Evolutionary conservation across 2,888 invertebrate genomes (phyloP).

Genomic region (Pandemis corylana): DNA sequence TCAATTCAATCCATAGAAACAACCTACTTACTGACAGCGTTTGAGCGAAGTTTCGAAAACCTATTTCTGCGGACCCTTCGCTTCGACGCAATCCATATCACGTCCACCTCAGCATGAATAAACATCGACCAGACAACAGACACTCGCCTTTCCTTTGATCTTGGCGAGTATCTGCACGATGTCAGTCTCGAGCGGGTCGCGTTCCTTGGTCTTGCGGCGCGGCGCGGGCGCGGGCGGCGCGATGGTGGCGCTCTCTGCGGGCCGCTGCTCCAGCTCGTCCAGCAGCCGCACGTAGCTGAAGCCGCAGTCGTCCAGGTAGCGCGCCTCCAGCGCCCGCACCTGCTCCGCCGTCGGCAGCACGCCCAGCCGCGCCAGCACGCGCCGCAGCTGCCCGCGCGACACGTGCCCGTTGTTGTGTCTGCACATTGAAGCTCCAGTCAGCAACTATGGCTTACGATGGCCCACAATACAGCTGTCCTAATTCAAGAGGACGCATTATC

Average conservation of each 20-base stretch:
- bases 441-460: too few species aligned
- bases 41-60: too few species aligned
- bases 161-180: conserved; percentile 90
- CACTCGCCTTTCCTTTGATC: conserved; percentile 87
- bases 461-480: too few species aligned
- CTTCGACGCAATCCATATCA: too few species aligned
- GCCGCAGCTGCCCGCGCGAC: conserved; percentile 87
- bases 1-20: too few species aligned
- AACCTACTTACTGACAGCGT: too few species aligned
- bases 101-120: background rate
- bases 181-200: conserved; percentile 83
- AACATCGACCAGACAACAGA: background rate
- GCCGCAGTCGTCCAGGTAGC: conserved; percentile 90
- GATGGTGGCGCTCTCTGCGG: conserved; percentile 65
- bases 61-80: too few species aligned
- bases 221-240: conserved; percentile 49
- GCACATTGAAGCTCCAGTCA: conserved; percentile 22
- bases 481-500: too few species aligned
- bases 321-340: conserved; percentile 87
- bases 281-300: conserved; percentile 90
- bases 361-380: conserved; percentile 88
- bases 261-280: conserved; percentile 82
- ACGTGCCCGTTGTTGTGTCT: conserved; percentile 91
- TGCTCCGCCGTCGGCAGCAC: conserved; percentile 88
- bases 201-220: conserved; percentile 40